Percentiles rank a stretch among this genome's conserved stretches.
phyloP scores from a whole-genome alignment of 2,113 vertebrate species.

The Mustelus asterias region DNA sequence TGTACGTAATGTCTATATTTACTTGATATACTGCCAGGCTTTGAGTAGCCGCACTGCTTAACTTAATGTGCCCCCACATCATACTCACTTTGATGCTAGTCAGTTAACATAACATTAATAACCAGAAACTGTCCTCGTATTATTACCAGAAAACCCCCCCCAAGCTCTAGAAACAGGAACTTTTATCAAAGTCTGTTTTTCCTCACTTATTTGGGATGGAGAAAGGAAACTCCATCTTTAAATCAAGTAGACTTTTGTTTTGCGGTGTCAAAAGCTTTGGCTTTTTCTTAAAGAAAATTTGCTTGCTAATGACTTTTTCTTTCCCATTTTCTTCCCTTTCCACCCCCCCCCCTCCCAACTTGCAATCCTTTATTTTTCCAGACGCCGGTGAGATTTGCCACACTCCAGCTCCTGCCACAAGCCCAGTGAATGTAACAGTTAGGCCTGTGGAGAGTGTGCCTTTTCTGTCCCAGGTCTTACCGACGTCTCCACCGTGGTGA shows the following conservation, averaged over 20 bases:
- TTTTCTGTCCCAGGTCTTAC: slow-evolving; percentile 93
- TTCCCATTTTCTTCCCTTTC: background rate
- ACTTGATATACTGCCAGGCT: background rate
- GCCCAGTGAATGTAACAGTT: slow-evolving; percentile 89
- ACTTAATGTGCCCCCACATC: background rate
- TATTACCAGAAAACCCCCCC: background rate
- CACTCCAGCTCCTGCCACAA: slow-evolving; percentile 78
- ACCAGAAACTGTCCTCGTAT: background rate
- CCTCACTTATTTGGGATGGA: background rate
- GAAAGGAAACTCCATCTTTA: background rate
- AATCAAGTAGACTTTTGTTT: background rate
- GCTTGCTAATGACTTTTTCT: slow-evolving; percentile 27
- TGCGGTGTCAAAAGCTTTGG: background rate
- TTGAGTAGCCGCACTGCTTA: background rate
- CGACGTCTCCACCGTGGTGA: slow-evolving; percentile 93
- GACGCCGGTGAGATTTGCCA: slow-evolving; percentile 88
- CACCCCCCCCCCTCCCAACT: too few relatives aligned
- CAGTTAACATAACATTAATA: background rate
- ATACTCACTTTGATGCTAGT: background rate
- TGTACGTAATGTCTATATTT: background rate
- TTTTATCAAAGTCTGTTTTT: background rate
- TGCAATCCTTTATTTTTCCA: slow-evolving; percentile 58
- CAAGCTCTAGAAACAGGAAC: background rate
- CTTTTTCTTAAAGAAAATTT: background rate
- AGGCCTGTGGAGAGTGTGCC: slow-evolving; percentile 94